These are phyloP conservation scores for Phalera bucephala DNA, from an alignment of 2,888 invertebrate genomes.

Conservation along the genomic window DNA sequence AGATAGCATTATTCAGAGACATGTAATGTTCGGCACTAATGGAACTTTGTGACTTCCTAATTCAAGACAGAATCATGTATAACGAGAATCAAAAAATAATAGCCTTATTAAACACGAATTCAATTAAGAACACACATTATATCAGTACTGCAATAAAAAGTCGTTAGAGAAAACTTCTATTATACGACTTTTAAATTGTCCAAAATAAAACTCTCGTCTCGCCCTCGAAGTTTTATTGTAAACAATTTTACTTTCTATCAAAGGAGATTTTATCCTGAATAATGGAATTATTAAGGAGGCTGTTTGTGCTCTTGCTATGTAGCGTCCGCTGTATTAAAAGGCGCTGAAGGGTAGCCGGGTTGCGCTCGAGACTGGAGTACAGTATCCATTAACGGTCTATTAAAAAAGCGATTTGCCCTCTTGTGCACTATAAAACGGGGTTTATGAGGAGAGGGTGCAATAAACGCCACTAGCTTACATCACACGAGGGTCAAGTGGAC, in stretches of 20 bases:
- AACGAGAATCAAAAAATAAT: conserved; percentile 20
- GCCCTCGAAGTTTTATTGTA: conserved; percentile 34
- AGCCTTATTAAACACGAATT: conserved; percentile 19
- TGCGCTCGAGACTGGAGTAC: conserved; percentile 19
- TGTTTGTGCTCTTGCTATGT: not conserved
- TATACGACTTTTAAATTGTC: conserved; percentile 42
- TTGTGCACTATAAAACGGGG: conserved; percentile 51
- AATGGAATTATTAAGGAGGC: not conserved
- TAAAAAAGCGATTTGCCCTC: conserved; percentile 58
- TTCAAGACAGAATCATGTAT: conserved; percentile 19
- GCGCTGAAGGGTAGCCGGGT: not conserved
- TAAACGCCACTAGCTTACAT: conserved; percentile 50
- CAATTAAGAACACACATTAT: conserved; percentile 32
- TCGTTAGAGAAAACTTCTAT: conserved; percentile 40
- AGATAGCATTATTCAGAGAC: conserved; percentile 31
- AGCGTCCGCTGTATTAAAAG: conserved; percentile 5
- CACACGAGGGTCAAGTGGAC: conserved; percentile 48
- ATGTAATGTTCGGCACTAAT: conserved; percentile 33
- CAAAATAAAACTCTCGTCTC: conserved; percentile 41
- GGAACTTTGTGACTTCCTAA: conserved; percentile 31
- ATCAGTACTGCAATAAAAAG: conserved; percentile 29
- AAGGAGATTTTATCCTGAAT: too few relatives aligned
- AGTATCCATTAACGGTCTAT: conserved; percentile 57
- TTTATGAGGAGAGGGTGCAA: conserved; percentile 43
- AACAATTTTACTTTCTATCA: conserved; percentile 16